phyloP scores from a whole-genome alignment of 2,113 vertebrate genomes.

The Piaya cayana region DNA sequence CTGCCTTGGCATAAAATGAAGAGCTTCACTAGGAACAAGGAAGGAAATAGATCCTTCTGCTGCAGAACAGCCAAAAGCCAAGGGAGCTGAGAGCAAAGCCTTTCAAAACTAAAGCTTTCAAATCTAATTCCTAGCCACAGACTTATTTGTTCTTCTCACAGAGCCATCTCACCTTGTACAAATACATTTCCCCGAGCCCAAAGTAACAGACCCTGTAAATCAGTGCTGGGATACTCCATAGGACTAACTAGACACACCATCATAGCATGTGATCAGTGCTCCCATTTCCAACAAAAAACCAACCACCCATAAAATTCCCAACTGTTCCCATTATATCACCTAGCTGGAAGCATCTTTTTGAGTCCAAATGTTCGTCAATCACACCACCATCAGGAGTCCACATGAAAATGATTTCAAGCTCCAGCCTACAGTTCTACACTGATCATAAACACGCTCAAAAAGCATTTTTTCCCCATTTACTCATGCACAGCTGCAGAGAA shows the following conservation, averaged over 20 bases:
- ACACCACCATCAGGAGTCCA: neutral
- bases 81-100: neutral
- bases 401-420: neutral
- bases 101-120: neutral
- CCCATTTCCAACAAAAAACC: neutral
- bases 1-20: neutral
- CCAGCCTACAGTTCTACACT: neutral
- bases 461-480: neutral
- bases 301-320: conserved; percentile 23
- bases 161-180: neutral
- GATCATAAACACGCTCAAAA: neutral
- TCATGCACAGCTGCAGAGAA: conserved; percentile 27
- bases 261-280: neutral
- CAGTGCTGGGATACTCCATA: fast-evolving
- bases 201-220: neutral
- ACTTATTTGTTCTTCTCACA: neutral
- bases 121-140: neutral
- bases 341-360: conserved; percentile 5
- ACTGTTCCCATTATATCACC: conserved; percentile 27
- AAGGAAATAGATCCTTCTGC: neutral
- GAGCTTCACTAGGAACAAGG: neutral
- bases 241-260: neutral
- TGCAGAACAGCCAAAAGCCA: neutral
- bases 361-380: conserved; percentile 30
- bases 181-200: neutral